A percentile compares a stretch with the other conserved stretches of the same genome.
Conservation (phyloP, 2,113 vertebrate genomes). For the Struthio camelus region DNA sequence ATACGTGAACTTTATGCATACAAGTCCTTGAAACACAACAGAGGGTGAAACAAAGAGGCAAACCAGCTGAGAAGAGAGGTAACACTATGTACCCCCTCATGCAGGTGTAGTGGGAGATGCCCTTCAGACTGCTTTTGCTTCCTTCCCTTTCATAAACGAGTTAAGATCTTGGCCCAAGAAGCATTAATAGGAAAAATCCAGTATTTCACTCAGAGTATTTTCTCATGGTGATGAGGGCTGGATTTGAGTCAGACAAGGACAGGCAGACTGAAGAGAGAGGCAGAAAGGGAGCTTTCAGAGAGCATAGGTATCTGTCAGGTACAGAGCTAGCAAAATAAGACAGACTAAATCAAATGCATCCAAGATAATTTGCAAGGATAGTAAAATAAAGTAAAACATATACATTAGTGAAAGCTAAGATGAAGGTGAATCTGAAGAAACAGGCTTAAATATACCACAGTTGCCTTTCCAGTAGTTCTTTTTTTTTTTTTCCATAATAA, state of each 20-base stretch:
- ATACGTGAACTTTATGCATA: neutral
- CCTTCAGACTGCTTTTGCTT: neutral
- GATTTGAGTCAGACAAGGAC: neutral
- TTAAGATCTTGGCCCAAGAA: neutral
- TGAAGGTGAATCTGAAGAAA: constrained; percentile 19
- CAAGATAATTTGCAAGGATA: neutral
- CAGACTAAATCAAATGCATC: neutral
- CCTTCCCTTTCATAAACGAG: neutral
- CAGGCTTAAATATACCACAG: neutral
- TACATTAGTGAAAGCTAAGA: neutral
- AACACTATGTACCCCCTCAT: neutral
- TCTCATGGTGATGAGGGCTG: neutral
- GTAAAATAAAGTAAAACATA: constrained; percentile 20
- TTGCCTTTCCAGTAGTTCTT: constrained; percentile 29
- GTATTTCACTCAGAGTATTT: neutral
- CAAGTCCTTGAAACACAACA: neutral
- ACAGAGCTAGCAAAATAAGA: neutral
- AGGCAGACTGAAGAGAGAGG: neutral
- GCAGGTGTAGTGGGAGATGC: neutral
- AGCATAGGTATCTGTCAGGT: neutral
- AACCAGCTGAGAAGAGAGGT: neutral
- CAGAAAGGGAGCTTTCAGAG: neutral
- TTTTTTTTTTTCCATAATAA: neutral
- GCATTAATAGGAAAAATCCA: neutral
- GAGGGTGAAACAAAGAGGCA: neutral